A percentile compares a stretch with the other conserved stretches of the same genome.
phyloP scores from a whole-genome alignment of 2,888 invertebrate genomes.

The Antitype chi region DNA sequence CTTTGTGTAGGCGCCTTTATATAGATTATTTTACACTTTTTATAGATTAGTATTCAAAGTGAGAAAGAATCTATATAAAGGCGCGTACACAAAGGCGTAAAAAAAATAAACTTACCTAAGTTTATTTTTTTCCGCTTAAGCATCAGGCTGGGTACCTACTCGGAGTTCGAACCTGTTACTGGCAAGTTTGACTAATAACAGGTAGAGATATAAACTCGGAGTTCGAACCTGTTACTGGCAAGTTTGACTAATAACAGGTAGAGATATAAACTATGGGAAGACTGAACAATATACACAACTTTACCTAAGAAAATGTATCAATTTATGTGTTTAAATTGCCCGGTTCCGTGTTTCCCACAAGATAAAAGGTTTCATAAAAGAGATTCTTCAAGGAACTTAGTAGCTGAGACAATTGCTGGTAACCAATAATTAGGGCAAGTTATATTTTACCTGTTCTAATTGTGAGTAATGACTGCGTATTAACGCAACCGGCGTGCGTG shows the following conservation, averaged over 20 bases:
- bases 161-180: background rate
- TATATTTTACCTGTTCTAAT: background rate
- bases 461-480: too few species aligned
- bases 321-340: background rate
- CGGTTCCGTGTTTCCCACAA: background rate
- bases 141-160: background rate
- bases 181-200: background rate
- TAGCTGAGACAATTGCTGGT: background rate
- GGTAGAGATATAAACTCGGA: too few species aligned
- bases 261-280: too few species aligned
- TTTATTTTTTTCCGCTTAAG: background rate
- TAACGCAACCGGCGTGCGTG: too few species aligned
- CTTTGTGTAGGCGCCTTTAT: too few species aligned
- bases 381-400: background rate
- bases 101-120: too few species aligned
- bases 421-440: background rate
- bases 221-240: background rate
- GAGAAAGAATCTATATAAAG: too few species aligned
- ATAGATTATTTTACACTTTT: too few species aligned
- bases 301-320: background rate
- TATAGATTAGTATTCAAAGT: too few species aligned
- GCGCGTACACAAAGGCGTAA: too few species aligned
- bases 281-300: background rate
- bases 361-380: background rate
- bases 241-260: background rate